Evolutionary conservation across 2,888 invertebrate genomes (phyloP).

Genomic region (Drosophila eohydei): DNA sequence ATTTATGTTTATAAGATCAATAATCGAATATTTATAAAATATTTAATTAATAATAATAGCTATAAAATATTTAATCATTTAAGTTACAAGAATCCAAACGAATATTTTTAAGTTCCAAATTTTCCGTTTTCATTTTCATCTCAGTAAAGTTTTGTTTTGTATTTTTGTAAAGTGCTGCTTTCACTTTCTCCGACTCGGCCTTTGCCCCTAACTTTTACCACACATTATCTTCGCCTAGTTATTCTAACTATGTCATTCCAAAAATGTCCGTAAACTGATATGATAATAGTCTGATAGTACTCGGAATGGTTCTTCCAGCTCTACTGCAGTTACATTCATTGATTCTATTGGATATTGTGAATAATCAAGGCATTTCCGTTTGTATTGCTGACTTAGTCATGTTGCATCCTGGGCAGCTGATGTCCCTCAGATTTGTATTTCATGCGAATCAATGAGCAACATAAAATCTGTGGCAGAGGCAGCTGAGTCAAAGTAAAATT

Average conservation of each 20-base stretch:
- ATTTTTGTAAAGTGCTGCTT: background rate
- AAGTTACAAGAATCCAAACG: too few species aligned
- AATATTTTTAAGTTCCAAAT: too few species aligned
- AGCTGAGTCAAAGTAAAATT: constrained; percentile 44
- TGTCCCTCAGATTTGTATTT: constrained; percentile 6
- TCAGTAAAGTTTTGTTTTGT: too few species aligned
- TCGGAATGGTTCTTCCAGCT: background rate
- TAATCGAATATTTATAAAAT: too few species aligned
- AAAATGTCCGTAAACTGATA: constrained; percentile 8
- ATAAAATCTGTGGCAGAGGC: constrained; percentile 41
- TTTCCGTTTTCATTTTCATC: too few species aligned
- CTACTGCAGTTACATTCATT: background rate
- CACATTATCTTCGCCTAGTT: background rate
- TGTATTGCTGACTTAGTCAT: constrained; percentile 15
- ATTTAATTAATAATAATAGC: too few species aligned
- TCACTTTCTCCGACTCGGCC: background rate
- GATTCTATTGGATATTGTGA: constrained; percentile 1
- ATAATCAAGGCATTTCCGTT: constrained; percentile 36
- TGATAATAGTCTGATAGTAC: constrained; percentile 22
- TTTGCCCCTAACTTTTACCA: background rate
- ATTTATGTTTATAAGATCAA: too few species aligned
- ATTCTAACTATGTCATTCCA: background rate
- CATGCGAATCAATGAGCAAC: constrained; percentile 44
- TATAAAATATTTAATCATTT: too few species aligned
- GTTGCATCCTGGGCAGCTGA: constrained; percentile 43